phyloP scores from a whole-genome alignment of 2,888 invertebrate species.

The Dryobotodes eremita region DNA sequence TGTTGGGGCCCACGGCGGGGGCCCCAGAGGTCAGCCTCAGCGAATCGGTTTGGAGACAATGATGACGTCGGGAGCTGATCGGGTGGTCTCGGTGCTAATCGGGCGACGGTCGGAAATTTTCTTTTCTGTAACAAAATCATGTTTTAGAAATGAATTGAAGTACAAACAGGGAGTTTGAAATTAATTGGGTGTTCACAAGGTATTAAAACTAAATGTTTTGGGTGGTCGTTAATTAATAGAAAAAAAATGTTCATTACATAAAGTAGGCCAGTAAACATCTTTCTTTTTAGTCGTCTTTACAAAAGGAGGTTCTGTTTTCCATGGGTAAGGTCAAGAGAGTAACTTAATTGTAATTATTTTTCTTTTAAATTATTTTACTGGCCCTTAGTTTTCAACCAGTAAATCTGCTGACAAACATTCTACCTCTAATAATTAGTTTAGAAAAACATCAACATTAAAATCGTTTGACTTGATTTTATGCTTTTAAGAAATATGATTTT shows the following conservation, averaged over 20 bases:
- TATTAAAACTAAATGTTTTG: constrained; percentile 28
- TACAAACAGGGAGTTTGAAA: constrained; percentile 1
- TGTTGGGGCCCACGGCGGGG: constrained; percentile 87
- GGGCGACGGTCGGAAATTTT: constrained; percentile 90
- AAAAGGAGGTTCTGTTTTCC: not conserved
- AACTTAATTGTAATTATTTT: not conserved
- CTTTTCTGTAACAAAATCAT: constrained; percentile 79
- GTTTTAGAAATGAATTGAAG: not conserved
- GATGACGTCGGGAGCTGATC: constrained; percentile 97
- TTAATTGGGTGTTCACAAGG: constrained; percentile 23
- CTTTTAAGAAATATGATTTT: not conserved
- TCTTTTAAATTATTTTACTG: not conserved
- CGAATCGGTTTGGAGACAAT: constrained; percentile 91
- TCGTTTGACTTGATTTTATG: not conserved
- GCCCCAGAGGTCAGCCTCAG: constrained; percentile 89
- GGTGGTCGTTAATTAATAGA: constrained; percentile 9
- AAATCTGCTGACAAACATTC: not conserved
- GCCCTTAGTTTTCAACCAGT: not conserved
- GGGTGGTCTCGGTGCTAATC: constrained; percentile 95
- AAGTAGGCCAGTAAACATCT: no score
- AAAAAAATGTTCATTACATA: constrained; percentile 13
- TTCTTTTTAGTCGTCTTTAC: not conserved
- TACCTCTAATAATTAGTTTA: not conserved
- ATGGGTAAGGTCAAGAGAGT: not conserved
- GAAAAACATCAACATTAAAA: not conserved